A percentile compares a stretch with the other conserved stretches of the same genome.
Evolutionary conservation across 2,888 invertebrate species (phyloP).

Genomic region (Globia sparganii): DNA sequence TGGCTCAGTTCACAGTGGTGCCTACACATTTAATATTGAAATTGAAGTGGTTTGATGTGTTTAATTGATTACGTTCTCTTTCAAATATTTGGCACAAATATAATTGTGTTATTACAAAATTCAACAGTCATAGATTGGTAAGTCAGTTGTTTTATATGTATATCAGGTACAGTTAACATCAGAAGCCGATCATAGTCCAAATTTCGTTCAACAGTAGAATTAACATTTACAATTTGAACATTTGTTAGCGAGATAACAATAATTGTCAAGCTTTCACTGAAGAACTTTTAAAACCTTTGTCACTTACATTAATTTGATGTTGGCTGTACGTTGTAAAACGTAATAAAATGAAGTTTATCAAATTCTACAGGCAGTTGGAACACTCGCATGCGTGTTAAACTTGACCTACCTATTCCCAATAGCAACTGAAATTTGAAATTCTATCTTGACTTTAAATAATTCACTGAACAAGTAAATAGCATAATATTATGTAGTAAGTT

Average conservation of each 20-base stretch:
- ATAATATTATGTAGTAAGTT: slow-evolving; percentile 42
- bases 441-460: slow-evolving; percentile 16
- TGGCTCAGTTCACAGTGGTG: slow-evolving; percentile 53
- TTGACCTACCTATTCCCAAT: slow-evolving; percentile 23
- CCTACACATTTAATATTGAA: slow-evolving; percentile 17
- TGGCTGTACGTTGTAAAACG: slow-evolving; percentile 24
- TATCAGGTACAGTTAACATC: slow-evolving; percentile 13
- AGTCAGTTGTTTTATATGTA: neutral
- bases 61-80: slow-evolving; percentile 14
- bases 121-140: neutral
- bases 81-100: slow-evolving; percentile 15
- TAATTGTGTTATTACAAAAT: slow-evolving; percentile 8
- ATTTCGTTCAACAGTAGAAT: neutral
- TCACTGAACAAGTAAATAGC: slow-evolving; percentile 19
- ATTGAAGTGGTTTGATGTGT: slow-evolving; percentile 8
- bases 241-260: neutral
- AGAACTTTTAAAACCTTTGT: neutral
- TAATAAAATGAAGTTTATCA: slow-evolving; percentile 36
- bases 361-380: slow-evolving; percentile 21
- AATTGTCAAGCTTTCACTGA: neutral
- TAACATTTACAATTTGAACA: neutral
- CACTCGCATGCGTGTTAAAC: slow-evolving; percentile 40
- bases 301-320: slow-evolving; percentile 16
- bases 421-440: slow-evolving; percentile 29
- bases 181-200: neutral